A percentile compares a stretch with the other conserved stretches of the same genome.
Conservation (phyloP, 2,888 invertebrate genomes). For the Plebejus melissa region DNA sequence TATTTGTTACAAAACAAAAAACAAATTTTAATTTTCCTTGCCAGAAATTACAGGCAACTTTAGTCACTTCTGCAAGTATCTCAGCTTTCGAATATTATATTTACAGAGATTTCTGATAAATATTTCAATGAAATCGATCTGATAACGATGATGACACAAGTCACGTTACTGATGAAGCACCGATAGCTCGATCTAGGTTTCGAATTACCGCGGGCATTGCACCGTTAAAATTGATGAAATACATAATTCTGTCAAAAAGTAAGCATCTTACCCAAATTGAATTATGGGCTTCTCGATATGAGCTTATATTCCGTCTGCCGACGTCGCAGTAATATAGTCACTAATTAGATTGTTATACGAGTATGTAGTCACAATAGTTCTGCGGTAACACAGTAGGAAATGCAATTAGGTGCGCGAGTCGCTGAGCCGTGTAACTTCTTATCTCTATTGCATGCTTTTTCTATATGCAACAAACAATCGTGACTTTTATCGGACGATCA, state of each 20-base stretch:
- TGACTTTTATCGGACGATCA: conserved; percentile 68
- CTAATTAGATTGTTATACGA: conserved; percentile 20
- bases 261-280: conserved; percentile 9
- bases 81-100: neutral
- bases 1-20: too few relatives aligned
- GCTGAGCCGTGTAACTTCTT: conserved; percentile 73
- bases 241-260: conserved; percentile 13
- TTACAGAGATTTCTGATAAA: conserved; percentile 17
- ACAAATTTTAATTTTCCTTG: too few relatives aligned
- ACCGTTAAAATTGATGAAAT: conserved; percentile 8
- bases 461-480: conserved; percentile 78
- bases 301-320: conserved; percentile 11
- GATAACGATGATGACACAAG: conserved; percentile 20
- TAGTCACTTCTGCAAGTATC: neutral
- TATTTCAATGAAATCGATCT: conserved; percentile 15
- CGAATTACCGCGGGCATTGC: conserved; percentile 19
- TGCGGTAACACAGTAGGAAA: conserved; percentile 74
- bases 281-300: neutral
- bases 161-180: conserved; percentile 18
- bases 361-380: conserved; percentile 46
- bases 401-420: conserved; percentile 70
- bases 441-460: conserved; percentile 78
- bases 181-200: conserved; percentile 14
- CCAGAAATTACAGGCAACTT: too few relatives aligned
- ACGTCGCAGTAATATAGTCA: neutral